Percentiles rank a stretch among this genome's conserved stretches.
phyloP scores from a whole-genome alignment of 2,888 invertebrate species.

The Magallana nippona region DNA sequence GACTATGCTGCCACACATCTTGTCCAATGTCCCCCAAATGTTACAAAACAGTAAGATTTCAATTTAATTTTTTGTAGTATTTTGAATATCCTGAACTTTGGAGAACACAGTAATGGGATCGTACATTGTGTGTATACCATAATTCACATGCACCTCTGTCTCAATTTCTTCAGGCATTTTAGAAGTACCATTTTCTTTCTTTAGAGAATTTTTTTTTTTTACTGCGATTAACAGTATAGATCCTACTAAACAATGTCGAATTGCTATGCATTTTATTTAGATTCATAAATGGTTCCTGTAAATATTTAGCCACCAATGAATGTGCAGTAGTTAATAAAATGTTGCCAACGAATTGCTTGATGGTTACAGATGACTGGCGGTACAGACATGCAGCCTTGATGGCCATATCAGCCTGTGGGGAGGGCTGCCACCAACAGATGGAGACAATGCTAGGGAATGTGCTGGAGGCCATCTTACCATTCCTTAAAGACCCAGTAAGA shows the following conservation, averaged over 20 bases:
- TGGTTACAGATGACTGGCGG: slow-evolving; percentile 80
- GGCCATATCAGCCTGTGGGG: slow-evolving; percentile 98
- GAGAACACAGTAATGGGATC: no score
- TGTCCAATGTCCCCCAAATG: slow-evolving; percentile 92
- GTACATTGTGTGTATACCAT: no score
- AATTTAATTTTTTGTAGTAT: not conserved
- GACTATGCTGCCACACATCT: slow-evolving; percentile 93
- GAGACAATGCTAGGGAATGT: slow-evolving; percentile 95
- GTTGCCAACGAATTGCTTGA: not conserved
- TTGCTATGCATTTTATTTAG: no score
- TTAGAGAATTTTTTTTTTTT: no score
- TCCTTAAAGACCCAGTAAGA: slow-evolving; percentile 89
- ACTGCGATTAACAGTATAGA: no score
- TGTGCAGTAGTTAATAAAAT: no score
- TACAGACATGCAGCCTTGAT: slow-evolving; percentile 95
- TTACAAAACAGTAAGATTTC: slow-evolving; percentile 84
- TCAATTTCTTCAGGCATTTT: no score
- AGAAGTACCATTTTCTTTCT: no score
- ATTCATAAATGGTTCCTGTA: no score
- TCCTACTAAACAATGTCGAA: no score
- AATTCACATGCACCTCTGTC: no score
- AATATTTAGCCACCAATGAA: no score
- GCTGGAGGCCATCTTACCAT: slow-evolving; percentile 93
- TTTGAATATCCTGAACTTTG: not conserved
- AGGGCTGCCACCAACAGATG: slow-evolving; percentile 99